Evolutionary conservation across 2,113 vertebrate genomes (phyloP).

Genomic region (Coptodon bakossiorum): DNA sequence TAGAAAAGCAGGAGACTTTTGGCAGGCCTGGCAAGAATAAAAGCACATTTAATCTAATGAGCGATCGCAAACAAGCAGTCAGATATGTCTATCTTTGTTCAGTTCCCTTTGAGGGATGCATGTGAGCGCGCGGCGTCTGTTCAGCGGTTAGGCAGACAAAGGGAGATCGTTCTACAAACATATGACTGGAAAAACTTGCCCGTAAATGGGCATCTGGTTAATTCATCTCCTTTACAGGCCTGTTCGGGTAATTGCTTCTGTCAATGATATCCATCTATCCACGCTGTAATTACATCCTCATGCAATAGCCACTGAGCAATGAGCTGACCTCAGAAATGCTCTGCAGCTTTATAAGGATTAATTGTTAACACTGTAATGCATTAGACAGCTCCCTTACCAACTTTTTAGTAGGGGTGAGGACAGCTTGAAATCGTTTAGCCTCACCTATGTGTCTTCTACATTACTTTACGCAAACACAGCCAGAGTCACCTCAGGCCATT

Average conservation of each 20-base stretch:
- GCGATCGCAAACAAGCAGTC: neutral
- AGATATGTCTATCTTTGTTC: neutral
- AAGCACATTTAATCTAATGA: neutral
- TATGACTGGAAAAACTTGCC: slow-evolving; percentile 5
- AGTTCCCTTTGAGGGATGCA: neutral
- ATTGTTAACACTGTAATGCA: slow-evolving; percentile 31
- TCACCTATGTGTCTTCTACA: neutral
- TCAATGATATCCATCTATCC: slow-evolving; percentile 51
- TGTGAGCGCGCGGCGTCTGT: neutral
- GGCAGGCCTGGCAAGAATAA: neutral
- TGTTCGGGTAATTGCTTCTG: slow-evolving; percentile 40
- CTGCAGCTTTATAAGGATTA: slow-evolving; percentile 30
- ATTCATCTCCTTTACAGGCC: slow-evolving; percentile 32
- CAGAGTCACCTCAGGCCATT: neutral
- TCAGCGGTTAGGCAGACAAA: neutral
- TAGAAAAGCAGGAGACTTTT: neutral
- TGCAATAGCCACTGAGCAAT: slow-evolving; percentile 39
- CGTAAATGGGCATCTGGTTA: slow-evolving; percentile 30
- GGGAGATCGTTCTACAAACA: slow-evolving; percentile 3
- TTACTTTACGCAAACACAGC: neutral
- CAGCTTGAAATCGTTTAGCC: neutral
- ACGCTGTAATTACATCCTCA: slow-evolving; percentile 57
- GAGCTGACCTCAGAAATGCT: slow-evolving; percentile 44
- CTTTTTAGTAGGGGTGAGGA: neutral
- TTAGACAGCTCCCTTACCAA: neutral